Evolutionary conservation across 2,797 vertebrate genomes (phyloP), one percentile per base, ranked within the genome.

Genomic region (Sciaenops ocellatus): DNA sequence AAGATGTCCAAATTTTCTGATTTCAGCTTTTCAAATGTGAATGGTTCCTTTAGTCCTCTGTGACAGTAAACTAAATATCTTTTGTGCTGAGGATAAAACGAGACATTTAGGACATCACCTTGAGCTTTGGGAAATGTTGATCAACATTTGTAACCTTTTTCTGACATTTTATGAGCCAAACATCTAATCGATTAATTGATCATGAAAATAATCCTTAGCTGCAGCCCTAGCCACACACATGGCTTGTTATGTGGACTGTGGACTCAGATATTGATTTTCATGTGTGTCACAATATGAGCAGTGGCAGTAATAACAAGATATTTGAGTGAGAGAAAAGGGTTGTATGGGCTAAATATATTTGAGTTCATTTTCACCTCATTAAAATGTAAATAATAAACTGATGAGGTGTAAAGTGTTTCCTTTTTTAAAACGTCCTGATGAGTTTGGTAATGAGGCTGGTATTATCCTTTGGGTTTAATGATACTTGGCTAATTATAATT

Each of bases 401-500:
- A 85, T 88, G 82, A 88, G 62, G 61, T 87, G 79, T 80, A 71
- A 82, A 87, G 42, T 11, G 74, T 83, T 87, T 84, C 51, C 72
- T 70, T 88, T 38, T 86, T 73, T 15, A 76, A 83, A 83, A 52
- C 8, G n/a, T 84, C 26, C 72, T 44, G 46, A 85, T 82, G 76
- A 57, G 46, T 82, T 80, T 5, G 6, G 71, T 87, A 88, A 91
- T 86, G 77, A 89, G 50, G 64, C 69, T 34, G 26, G 30, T 59
- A 50, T 88, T 81, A 84, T 89, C 82, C 54, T 84, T 86, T 80
- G 64, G 60, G 83, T 84, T 86, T 85, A 90, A 89, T 91, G 85
- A 82, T 44, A 79, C 83, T 84, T 84, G 75, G 82, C 82, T 90
- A 84, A 92, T 90, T 90, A 80, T 74, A 75, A 88, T 87, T 82